Evolutionary conservation across 2,113 vertebrate species (phyloP).

Genomic region (Oncorhynchus clarkii): DNA sequence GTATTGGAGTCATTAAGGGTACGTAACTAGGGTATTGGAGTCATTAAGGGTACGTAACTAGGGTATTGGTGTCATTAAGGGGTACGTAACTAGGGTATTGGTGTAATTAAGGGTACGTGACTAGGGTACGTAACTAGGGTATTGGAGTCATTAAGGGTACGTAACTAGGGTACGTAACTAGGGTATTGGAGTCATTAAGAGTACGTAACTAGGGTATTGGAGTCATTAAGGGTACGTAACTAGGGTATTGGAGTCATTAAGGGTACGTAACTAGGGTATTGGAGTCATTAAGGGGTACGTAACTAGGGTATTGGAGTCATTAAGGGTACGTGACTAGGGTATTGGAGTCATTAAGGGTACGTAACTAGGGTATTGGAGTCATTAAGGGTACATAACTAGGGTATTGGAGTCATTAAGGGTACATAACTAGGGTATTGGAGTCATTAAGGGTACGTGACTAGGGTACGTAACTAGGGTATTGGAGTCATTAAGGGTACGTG

Average conservation of each 20-base stretch:
- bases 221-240: background rate
- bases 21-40: background rate
- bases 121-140: background rate
- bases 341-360: background rate
- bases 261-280: background rate
- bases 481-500: background rate
- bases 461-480: slow-evolving; percentile 1
- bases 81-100: background rate
- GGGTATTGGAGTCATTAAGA: background rate
- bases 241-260: background rate
- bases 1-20: background rate
- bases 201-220: background rate
- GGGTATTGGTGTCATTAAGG: background rate
- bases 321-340: slow-evolving; percentile 4
- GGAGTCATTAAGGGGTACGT: background rate
- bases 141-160: background rate
- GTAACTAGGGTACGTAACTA: slow-evolving; percentile 16
- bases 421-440: background rate
- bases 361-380: background rate
- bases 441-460: background rate
- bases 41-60: slow-evolving; percentile 1
- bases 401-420: background rate
- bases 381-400: slow-evolving; percentile 2
- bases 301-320: background rate
- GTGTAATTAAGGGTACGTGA: background rate